Evolutionary conservation across 2,888 invertebrate genomes (phyloP), one percentile per base, ranked within the genome.

Genomic region (Caradrina kadenii): DNA sequence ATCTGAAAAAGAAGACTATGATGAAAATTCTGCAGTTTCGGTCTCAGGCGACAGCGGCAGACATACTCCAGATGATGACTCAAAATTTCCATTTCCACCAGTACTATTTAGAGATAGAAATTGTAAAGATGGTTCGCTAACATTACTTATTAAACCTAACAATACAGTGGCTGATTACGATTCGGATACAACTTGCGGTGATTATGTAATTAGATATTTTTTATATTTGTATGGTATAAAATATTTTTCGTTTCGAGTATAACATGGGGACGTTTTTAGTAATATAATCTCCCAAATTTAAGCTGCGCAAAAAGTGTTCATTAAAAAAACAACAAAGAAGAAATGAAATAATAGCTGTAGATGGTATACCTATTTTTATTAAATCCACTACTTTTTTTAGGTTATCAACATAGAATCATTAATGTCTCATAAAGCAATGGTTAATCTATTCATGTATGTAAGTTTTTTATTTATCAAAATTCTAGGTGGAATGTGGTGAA

Each of bases 191-290:
- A 71, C 72, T 11, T 35, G 42, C 42, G 22, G 48, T 53, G 26
- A 21, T 1, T 71, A 52, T 71, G 70, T 71, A 71, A 61, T 21
- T 52, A 19, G n/a, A 52, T 42, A 17, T 52, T 69, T 69, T 49
- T 22, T 68, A 13, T 67, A 13, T 49, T 35, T 49, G 15, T 35
- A 22, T 26, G 48, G 48, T 55, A 39, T 48, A 63, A 39, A 45
- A 22, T 35, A n/a, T n/a, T 45, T 31, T 63, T n/a, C 42, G 21
- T 53, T 53, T 17, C 11, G n/a, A 64, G 15, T 8, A 11, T 39
- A 39, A 39, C 21, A 22, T 13, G 13, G 26, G 42, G 45, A 31
- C n/a, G 21, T 13, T 45, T 21, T 21, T 1, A 45, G 39, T n/a
- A 35, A 35, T n/a, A 31, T 6, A 26, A 58, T 22, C 13, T 17